Evolutionary conservation across 2,888 invertebrate genomes (phyloP).

Genomic region (Parochlus steinenii): DNA sequence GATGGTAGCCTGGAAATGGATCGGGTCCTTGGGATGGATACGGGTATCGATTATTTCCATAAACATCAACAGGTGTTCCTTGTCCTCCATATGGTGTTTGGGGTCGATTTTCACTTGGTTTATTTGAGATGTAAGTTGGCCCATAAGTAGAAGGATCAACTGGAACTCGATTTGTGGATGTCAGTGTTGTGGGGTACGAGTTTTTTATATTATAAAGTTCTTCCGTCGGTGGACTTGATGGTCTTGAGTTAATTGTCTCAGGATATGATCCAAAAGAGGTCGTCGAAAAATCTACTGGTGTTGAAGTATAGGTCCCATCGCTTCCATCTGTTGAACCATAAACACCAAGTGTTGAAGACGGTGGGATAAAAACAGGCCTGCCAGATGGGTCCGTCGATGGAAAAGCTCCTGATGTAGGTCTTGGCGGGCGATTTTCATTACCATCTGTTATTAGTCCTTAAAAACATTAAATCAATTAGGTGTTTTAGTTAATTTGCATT

Average conservation of each 20-base stretch:
- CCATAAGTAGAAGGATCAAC: no score
- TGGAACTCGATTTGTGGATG: neutral
- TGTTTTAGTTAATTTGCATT: no score
- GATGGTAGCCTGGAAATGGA: conserved; percentile 9
- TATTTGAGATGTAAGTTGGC: neutral
- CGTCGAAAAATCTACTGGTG: conserved; percentile 7
- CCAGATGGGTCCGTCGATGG: neutral
- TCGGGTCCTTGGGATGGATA: conserved; percentile 4
- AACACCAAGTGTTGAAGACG: conserved; percentile 1
- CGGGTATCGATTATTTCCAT: neutral
- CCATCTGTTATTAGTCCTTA: conserved; percentile 5
- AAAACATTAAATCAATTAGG: neutral
- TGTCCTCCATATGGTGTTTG: neutral
- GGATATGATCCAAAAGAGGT: neutral
- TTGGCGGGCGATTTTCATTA: conserved; percentile 1
- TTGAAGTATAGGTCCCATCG: conserved; percentile 4
- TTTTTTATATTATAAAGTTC: conserved; percentile 7
- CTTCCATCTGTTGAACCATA: conserved; percentile 1
- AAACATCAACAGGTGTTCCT: conserved; percentile 3
- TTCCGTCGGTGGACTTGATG: conserved; percentile 1
- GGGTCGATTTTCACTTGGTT: neutral
- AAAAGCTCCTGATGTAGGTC: conserved; percentile 7
- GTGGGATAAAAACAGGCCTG: conserved; percentile 3
- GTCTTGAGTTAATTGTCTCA: neutral
- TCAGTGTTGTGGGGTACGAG: conserved; percentile 6